These are phyloP conservation scores for Cosmorhoe ocellata DNA, from an alignment of 2,888 invertebrate genomes.

Conservation along the genomic window DNA sequence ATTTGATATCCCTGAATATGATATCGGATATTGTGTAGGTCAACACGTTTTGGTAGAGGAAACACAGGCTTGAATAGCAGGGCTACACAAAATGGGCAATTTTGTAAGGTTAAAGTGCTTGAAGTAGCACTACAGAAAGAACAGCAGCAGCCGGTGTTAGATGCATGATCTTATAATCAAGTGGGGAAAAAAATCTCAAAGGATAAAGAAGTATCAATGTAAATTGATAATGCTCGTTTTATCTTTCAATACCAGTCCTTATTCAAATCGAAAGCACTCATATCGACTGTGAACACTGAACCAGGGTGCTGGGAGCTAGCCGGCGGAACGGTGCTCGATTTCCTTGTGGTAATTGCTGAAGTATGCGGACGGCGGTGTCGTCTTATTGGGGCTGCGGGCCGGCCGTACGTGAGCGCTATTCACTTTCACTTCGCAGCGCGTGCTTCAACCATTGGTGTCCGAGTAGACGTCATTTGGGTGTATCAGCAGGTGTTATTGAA, in stretches of 20 bases:
- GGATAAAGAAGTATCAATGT: too few relatives aligned
- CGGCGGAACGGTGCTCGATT: slow-evolving; percentile 68
- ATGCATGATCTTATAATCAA: too few relatives aligned
- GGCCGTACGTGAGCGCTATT: slow-evolving; percentile 75
- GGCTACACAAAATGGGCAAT: slow-evolving; percentile 1
- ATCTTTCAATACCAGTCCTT: not conserved
- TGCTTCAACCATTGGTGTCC: slow-evolving; percentile 61
- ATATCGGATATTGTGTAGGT: slow-evolving; percentile 43
- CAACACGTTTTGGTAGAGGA: slow-evolving; percentile 33
- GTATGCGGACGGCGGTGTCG: slow-evolving; percentile 77
- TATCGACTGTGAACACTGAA: slow-evolving; percentile 30
- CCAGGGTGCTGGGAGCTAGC: slow-evolving; percentile 49
- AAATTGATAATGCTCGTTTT: too few relatives aligned
- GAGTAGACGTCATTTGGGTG: slow-evolving; percentile 52
- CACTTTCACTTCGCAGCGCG: slow-evolving; percentile 78
- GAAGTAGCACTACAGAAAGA: not conserved
- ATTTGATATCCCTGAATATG: slow-evolving; percentile 53
- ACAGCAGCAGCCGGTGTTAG: not conserved
- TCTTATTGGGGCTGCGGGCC: slow-evolving; percentile 77
- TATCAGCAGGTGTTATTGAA: slow-evolving; percentile 49
- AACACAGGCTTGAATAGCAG: slow-evolving; percentile 11
- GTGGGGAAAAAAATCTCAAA: too few relatives aligned
- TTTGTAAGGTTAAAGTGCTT: not conserved
- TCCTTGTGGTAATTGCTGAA: slow-evolving; percentile 79
- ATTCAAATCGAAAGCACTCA: not conserved